Evolutionary conservation across 2,797 vertebrate genomes (phyloP).

Genomic region (Clarias platycephalus): DNA sequence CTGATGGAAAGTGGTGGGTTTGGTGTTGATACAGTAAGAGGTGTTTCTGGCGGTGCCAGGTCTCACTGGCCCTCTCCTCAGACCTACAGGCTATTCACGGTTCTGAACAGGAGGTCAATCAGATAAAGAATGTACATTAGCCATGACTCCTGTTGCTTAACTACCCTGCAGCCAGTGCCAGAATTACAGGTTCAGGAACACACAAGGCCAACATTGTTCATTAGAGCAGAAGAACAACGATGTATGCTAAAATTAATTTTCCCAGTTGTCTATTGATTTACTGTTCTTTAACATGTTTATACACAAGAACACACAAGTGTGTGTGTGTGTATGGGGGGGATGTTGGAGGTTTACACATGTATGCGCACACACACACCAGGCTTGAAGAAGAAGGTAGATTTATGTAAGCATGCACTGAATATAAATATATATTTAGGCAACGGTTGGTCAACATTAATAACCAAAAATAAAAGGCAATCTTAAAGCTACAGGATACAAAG

Average conservation of each 20-base stretch:
- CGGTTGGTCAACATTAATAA: neutral
- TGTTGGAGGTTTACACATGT: neutral
- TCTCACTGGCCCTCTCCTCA: constrained; percentile 39
- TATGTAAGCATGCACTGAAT: neutral
- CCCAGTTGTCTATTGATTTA: neutral
- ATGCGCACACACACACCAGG: neutral
- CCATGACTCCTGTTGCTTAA: constrained; percentile 33
- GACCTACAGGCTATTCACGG: constrained; percentile 46
- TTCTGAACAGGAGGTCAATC: constrained; percentile 40
- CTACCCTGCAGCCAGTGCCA: neutral
- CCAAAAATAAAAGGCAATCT: neutral
- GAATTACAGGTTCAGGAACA: neutral
- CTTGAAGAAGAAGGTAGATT: neutral
- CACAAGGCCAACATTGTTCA: neutral
- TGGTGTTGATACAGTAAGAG: constrained; percentile 21
- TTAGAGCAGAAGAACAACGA: neutral
- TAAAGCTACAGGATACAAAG: neutral
- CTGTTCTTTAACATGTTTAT: neutral
- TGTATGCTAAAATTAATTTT: neutral
- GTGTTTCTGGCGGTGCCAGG: constrained; percentile 26
- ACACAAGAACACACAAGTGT: neutral
- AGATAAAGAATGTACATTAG: constrained; percentile 46
- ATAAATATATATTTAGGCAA: neutral
- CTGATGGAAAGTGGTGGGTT: constrained; percentile 9
- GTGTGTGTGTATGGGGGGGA: too few relatives aligned